A percentile compares a stretch with the other conserved stretches of the same genome.
phyloP scores from a whole-genome alignment of 2,113 vertebrate species.

The Daphoenositta chrysoptera region DNA sequence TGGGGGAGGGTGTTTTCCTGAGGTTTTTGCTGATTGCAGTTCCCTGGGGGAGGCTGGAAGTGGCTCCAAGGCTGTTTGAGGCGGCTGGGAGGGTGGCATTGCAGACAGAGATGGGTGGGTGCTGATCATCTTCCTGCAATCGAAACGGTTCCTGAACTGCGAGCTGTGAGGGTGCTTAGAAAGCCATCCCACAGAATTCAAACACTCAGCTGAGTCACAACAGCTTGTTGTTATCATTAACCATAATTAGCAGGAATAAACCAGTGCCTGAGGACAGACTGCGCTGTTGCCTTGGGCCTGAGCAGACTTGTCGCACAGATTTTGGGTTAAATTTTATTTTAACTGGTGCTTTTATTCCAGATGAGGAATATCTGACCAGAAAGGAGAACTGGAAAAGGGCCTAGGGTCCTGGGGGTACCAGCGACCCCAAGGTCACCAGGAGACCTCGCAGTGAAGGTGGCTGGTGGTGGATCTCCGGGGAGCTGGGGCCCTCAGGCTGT shows the following conservation, averaged over 20 bases:
- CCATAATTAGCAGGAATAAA: background rate
- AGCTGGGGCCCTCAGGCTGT: background rate
- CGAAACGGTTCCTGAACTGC: background rate
- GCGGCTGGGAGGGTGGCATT: rapidly evolving
- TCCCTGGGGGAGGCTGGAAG: background rate
- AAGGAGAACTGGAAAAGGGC: background rate
- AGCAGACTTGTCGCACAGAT: too few species aligned
- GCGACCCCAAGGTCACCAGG: too few species aligned
- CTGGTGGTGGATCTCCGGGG: background rate
- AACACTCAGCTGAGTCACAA: background rate
- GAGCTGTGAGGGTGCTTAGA: too few species aligned
- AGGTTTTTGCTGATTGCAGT: rapidly evolving
- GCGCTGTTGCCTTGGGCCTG: background rate
- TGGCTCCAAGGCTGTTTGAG: background rate
- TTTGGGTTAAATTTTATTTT: background rate
- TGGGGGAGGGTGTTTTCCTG: rapidly evolving
- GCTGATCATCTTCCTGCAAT: background rate
- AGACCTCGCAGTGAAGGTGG: background rate
- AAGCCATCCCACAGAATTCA: background rate
- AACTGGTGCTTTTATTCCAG: background rate
- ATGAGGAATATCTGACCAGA: background rate
- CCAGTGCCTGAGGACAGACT: background rate
- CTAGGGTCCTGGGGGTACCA: background rate
- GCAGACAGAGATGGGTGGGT: background rate
- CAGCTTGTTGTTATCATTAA: background rate